phyloP scores from a whole-genome alignment of 2,888 invertebrate species.

The Limnephilus rhombicus region DNA sequence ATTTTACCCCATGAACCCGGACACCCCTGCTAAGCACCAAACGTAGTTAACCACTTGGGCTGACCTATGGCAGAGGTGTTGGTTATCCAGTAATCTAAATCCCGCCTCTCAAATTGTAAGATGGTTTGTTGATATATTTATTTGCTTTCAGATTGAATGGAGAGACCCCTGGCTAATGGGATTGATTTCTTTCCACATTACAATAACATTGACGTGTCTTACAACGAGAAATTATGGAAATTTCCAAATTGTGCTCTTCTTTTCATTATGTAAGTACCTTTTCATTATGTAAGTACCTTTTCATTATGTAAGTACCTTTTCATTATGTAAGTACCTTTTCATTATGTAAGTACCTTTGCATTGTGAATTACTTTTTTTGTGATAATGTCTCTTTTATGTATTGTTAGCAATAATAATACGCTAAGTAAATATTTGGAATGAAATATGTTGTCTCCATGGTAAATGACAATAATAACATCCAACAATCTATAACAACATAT shows the following conservation, averaged over 20 bases:
- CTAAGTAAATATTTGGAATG: no score
- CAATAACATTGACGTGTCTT: constrained; percentile 87
- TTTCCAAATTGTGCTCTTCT: constrained; percentile 90
- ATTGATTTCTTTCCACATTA: constrained; percentile 85
- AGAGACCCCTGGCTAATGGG: constrained; percentile 91
- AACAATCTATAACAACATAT: no score
- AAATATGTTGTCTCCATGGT: no score
- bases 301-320: constrained; percentile 82
- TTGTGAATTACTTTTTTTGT: neutral
- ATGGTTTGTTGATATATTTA: neutral
- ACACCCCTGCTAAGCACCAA: no score
- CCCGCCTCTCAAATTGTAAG: no score
- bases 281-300: constrained; percentile 84
- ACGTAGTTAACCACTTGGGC: no score
- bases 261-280: constrained; percentile 84
- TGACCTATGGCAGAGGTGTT: no score
- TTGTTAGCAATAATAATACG: no score
- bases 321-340: no score
- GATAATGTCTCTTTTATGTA: neutral
- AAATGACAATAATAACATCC: no score
- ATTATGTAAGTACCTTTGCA: constrained; percentile 81
- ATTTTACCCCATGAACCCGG: no score
- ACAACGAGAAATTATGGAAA: constrained; percentile 91
- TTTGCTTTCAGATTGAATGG: constrained; percentile 89
- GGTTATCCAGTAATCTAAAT: no score